Percentiles rank a stretch among this genome's conserved stretches.
Conservation (phyloP, 2,888 invertebrate genomes). For the Hartigia nigra region DNA sequence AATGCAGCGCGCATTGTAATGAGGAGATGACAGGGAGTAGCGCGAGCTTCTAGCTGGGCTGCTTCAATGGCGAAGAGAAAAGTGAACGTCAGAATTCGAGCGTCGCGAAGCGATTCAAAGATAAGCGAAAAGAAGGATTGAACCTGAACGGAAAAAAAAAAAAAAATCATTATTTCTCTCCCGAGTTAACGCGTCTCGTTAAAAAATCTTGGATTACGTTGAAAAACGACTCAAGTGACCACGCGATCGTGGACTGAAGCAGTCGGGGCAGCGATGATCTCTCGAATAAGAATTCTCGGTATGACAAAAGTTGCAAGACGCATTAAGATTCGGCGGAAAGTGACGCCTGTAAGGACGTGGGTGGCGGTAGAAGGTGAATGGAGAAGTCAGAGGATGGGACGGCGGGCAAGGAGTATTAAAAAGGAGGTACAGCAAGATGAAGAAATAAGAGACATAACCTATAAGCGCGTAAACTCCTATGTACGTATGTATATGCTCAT, state of each 20-base stretch:
- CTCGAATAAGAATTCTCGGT: background rate
- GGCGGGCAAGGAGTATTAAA: background rate
- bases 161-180: no score
- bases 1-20: constrained; percentile 60
- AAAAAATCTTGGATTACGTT: background rate
- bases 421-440: background rate
- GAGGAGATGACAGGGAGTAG: constrained; percentile 54
- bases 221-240: background rate
- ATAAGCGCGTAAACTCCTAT: constrained; percentile 5
- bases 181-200: background rate
- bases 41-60: constrained; percentile 52
- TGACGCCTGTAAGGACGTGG: background rate
- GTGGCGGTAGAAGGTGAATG: background rate
- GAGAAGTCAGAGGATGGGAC: background rate
- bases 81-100: constrained; percentile 5
- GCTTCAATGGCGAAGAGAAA: constrained; percentile 9
- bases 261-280: background rate
- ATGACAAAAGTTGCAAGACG: background rate
- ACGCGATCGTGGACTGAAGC: background rate
- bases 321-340: background rate
- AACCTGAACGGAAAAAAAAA: no score
- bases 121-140: background rate
- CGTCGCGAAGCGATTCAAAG: background rate
- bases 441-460: background rate
- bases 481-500: constrained; percentile 37